Base-by-base conservation (phyloP, 1,140 invertebrate genomes). In the Drosophila nebulosa region DNA sequence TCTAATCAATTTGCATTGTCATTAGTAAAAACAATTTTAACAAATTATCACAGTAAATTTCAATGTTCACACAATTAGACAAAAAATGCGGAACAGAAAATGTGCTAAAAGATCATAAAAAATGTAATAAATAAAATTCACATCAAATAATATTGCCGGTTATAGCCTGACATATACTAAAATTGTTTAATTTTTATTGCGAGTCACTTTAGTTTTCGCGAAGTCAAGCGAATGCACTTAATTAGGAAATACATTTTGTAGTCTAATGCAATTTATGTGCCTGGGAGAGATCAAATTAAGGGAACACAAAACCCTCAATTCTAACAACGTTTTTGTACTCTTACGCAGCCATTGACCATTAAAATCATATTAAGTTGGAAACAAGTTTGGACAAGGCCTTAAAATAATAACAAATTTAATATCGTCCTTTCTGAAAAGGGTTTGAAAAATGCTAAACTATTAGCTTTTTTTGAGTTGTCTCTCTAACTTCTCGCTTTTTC, bases 21-120 rank as follows among this genome's bases (percentile, higher is more conserved):
- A 73, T 73, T 64, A 30, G 39, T 65, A 58, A 46, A 71, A 65
- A 46, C 35, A 22, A 65, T 65, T 59, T 59, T 46, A 50, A 50
- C 69, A 74, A 73, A 73, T 73, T 73, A 50, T 16, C 32, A 46
- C 39, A 42, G 5, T 39, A 16, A 4, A 5, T 36, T 39, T 39
- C 56, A 60, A 30, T 24, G 55, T 69, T 61, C 69, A 73, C 71
- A 50, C 69, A 57, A 3, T 53, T 86, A 78, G 78, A 59, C 76
- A 51, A 71, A 78, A 83, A 86, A 86, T 86, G 81, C 81, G 81
- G 78, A 88, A 86, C 72, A 75, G 16, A 30, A 75, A 81, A 85
- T 86, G 64, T 85, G 74, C 74, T 85, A 86, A 46, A 86, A 85
- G 64, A 74, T 39, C 61, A 77, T 64, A 80, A 74, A 86, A 85